Evolutionary conservation across 2,888 invertebrate species (phyloP), one percentile per base, ranked within the genome.

Genomic region (Cinara cedri): DNA sequence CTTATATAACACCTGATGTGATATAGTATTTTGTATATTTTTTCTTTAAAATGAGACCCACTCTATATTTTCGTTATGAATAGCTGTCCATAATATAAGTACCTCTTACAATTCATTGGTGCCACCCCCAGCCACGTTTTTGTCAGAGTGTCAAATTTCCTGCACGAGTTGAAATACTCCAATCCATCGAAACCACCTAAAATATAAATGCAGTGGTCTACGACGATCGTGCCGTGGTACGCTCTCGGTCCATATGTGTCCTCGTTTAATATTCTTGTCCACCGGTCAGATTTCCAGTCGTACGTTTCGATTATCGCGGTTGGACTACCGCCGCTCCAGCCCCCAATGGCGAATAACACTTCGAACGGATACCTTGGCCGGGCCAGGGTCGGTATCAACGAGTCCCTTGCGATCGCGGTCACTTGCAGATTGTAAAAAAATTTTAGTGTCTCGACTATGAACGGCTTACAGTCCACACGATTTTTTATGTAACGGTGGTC

Each of bases 101-200:
- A 88, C 89, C 90, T 87, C 81, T 93, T 90, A 14, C 91, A 91
- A 84, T 96, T 94, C 97, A 97, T 96, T 24, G 96, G 96, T 13
- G 95, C 89, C 6, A 89, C 90, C 88, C 96, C 96, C 68, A 90
- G 90, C 97, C 97, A 97, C 46, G 86, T 87, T 86, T 95, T 96
- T 1, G 88, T 89, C 3, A 93, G 91, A 0, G 95, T 94, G 84
- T 96, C 92, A 86, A 96, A 97, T 83, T 93, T 93, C 11, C 94
- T 90, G 83, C 94, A 94, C 10, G 93, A 93, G 86, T 93, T 94
- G 85, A 94, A 95, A 85, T 93, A 94, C 84, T 92, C 92, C 87
- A 90, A 89, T n/a, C 96, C 96, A 84, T 97, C 94, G 85, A 96
- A 97, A 6, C 97, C 97, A 0, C 97, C 97, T 82, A 97, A 92